Base-by-base conservation (phyloP, 1,140 invertebrate species). In the Heterodera carotae region DNA sequence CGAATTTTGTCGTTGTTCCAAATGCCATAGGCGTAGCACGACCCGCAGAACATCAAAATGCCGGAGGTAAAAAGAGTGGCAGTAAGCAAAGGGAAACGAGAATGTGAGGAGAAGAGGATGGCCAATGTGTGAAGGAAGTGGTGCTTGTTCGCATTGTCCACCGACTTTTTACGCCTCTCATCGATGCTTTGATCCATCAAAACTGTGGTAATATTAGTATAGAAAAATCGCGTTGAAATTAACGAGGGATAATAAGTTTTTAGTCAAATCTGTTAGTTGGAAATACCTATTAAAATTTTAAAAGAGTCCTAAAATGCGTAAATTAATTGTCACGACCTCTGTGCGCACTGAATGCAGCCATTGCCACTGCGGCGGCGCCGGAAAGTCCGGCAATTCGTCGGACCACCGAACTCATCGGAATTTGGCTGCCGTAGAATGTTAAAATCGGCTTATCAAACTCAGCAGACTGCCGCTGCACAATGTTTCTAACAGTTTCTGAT, bases 121-220 rank as follows among this genome's bases (percentile, higher is more conserved):
- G 36, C 74, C 48, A 83, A 76, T 15, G 72, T 82, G 43, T 82
- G 79, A 33, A 80, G 73, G 48, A 80, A 78, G 68, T 80, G 81
- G 53, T 80, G 79, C 29, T 83, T 83, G 62, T 33, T 78, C 34
- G 73, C 82, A 43, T 83, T 68, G 34, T 79, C 72, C 33, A 84
- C 74, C 36, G 75, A 48, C 27, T 64, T 36, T 34, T 71, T 74
- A n/a, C 80, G 78, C 31, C 69, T 53, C 67, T 71, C 78, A 43
- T 81, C 78, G 29, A 79, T 80, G n/a, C 25, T 39, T 73, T 77
- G 64, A 22, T 39, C 31, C 31, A 48, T 33, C 31, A 36, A 31
- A 36, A 29, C 62, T 34, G 69, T 6, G n/a, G n/a, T n/a, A n/a
- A n/a, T n/a, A n/a, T n/a, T n/a, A n/a, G n/a, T n/a, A n/a, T n/a